These are phyloP conservation scores for Orycteropus afer DNA, from an alignment of 2,113 vertebrate genomes.

Conservation along the genomic window DNA sequence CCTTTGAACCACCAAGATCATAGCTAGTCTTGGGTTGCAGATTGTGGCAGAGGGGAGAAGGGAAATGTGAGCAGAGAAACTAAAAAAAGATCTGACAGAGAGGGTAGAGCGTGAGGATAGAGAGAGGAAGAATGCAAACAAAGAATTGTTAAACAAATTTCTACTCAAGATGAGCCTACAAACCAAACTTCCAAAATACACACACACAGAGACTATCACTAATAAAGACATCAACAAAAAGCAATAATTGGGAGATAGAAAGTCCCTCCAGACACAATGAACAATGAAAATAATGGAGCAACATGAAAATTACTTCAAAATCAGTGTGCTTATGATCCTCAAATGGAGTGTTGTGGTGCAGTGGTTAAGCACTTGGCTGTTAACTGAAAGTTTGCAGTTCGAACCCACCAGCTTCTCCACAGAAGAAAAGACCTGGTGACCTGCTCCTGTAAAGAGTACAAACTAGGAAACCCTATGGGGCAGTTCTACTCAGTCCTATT, in stretches of 20 bases:
- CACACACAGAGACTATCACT: background rate
- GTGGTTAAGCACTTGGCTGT: too few species aligned
- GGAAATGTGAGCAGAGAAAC: background rate
- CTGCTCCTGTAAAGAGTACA: background rate
- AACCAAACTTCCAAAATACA: background rate
- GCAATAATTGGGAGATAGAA: background rate
- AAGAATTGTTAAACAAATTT: background rate
- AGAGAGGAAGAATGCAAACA: background rate
- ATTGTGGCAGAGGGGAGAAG: background rate
- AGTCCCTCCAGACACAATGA: background rate
- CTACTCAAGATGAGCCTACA: background rate
- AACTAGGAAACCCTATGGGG: background rate
- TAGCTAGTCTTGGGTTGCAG: background rate
- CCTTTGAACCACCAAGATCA: background rate
- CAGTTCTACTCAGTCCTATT: too few species aligned
- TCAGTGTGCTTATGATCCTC: background rate
- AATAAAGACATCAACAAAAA: background rate
- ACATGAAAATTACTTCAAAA: background rate
- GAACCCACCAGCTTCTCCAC: too few species aligned
- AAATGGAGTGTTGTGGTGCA: too few species aligned
- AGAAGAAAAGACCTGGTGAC: too few species aligned
- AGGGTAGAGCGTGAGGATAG: background rate
- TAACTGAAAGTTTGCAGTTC: too few species aligned
- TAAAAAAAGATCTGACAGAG: background rate
- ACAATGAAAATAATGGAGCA: background rate